Conservation (phyloP, 64 coral and sea anemone genomes). For the Pocillopora verrucosa region DNA sequence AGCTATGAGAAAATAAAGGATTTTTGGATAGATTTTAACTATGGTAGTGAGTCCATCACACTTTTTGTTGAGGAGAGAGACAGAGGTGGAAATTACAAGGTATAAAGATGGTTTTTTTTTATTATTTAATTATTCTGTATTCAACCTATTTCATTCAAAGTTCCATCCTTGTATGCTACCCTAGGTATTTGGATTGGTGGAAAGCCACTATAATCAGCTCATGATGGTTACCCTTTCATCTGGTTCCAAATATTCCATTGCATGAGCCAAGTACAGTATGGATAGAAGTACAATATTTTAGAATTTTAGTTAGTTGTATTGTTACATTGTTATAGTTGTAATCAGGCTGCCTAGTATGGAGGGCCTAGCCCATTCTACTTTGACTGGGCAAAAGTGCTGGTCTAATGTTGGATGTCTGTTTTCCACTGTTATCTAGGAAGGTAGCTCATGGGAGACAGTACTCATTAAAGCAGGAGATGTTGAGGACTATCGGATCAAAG, state of each 20-base stretch:
- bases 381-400: too few relatives aligned
- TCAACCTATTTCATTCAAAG: neutral
- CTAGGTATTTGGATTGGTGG: neutral
- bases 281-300: too few relatives aligned
- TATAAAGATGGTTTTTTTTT: neutral
- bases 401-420: too few relatives aligned
- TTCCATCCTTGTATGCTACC: neutral
- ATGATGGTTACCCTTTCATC: too few relatives aligned
- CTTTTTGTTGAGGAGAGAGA: constrained; percentile 20
- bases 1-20: neutral
- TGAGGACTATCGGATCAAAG: constrained; percentile 32
- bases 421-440: neutral
- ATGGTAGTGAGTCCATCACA: neutral
- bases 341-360: too few relatives aligned
- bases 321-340: too few relatives aligned
- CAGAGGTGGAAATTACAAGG: constrained; percentile 12
- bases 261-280: too few relatives aligned
- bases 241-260: too few relatives aligned
- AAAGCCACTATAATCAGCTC: too few relatives aligned
- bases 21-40: constrained; percentile 43
- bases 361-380: too few relatives aligned
- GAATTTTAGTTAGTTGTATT: too few relatives aligned
- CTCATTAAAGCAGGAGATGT: constrained; percentile 22
- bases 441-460: constrained; percentile 20
- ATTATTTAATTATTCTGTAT: neutral